Percentiles rank a stretch among this genome's conserved stretches.
Conservation (phyloP, 2,888 invertebrate genomes). For the Leptogaster cylindrica region DNA sequence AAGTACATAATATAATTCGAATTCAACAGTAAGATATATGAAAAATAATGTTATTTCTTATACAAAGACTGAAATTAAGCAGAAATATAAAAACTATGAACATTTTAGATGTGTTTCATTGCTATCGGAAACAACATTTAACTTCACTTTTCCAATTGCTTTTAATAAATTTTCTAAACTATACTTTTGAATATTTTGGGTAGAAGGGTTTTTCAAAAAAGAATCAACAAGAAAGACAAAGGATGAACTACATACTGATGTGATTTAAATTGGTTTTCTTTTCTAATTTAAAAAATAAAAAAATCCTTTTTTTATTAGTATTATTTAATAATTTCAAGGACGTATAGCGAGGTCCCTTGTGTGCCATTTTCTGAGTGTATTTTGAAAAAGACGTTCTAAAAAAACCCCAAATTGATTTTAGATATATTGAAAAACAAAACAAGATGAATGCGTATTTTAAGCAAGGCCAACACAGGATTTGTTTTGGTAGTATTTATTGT, state of each 20-base stretch:
- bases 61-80: constrained; percentile 59
- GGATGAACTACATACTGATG: too few species aligned
- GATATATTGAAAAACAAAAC: constrained; percentile 18
- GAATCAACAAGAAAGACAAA: too few species aligned
- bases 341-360: too few species aligned
- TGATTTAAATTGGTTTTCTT: background rate
- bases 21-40: constrained; percentile 35
- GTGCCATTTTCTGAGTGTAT: background rate
- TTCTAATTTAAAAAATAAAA: background rate
- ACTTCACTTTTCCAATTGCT: background rate
- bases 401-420: too few species aligned
- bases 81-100: constrained; percentile 52
- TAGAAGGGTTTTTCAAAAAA: background rate
- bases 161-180: background rate
- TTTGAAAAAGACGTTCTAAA: background rate
- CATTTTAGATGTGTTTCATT: background rate
- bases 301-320: background rate
- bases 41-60: constrained; percentile 60
- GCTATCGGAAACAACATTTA: background rate
- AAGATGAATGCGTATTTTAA: constrained; percentile 35
- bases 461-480: constrained; percentile 17
- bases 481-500: constrained; percentile 24
- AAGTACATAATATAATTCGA: constrained; percentile 6
- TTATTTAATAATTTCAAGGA: background rate
- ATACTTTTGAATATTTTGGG: background rate